phyloP scores from a whole-genome alignment of 2,113 vertebrate genomes.

The Ceyx melanurus region DNA sequence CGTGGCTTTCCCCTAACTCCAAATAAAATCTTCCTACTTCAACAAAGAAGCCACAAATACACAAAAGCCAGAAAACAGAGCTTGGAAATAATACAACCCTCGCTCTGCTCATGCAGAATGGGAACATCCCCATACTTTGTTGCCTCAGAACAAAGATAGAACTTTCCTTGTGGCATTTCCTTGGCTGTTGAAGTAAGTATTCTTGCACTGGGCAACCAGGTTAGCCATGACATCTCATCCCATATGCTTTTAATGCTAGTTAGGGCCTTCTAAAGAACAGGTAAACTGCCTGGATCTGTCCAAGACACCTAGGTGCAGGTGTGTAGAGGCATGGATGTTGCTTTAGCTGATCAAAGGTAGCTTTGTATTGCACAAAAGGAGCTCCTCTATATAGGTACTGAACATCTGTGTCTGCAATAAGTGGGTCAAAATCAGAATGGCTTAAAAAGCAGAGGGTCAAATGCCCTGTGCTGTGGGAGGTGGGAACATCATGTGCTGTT shows the following conservation, averaged over 20 bases:
- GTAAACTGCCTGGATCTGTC: background rate
- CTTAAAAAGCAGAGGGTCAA: background rate
- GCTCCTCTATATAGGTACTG: background rate
- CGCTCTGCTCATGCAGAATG: background rate
- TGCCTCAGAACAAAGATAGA: background rate
- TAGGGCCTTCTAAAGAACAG: background rate
- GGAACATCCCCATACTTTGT: background rate
- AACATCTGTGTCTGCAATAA: rapidly evolving
- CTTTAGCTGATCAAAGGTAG: background rate
- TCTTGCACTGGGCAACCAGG: background rate
- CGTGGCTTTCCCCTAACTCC: background rate
- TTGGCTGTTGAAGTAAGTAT: background rate
- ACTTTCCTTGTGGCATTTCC: background rate
- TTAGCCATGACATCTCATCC: background rate
- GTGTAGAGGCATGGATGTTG: rapidly evolving
- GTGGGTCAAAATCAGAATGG: background rate
- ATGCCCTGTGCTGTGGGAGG: background rate
- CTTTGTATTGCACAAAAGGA: background rate
- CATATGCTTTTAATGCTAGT: background rate
- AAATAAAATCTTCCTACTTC: background rate
- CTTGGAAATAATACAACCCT: rapidly evolving
- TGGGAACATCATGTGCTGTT: background rate
- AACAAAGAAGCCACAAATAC: background rate
- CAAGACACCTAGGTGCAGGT: background rate
- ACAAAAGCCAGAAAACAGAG: background rate